These are phyloP conservation scores for Drosophila nigromelanica DNA, from an alignment of 1,140 invertebrate genomes.

Conservation along the genomic window DNA sequence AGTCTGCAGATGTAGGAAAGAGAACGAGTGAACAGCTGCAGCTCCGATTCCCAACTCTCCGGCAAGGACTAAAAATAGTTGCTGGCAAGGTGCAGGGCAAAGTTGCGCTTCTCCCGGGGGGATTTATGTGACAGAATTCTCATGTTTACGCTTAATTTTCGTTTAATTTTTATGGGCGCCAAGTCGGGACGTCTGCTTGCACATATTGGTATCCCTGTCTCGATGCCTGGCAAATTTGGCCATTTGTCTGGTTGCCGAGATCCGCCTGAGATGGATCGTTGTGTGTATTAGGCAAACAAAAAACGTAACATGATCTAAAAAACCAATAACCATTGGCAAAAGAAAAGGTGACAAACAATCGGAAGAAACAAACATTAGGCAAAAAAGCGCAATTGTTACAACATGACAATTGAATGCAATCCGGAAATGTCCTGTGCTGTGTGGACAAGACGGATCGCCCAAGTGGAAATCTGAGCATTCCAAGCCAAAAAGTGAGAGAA, in stretches of 20 bases:
- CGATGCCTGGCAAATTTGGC: constrained; percentile 40
- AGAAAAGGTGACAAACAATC: constrained; percentile 69
- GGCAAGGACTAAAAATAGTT: constrained; percentile 72
- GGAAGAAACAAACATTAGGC: constrained; percentile 53
- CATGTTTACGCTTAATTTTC: constrained; percentile 83
- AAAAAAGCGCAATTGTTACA: constrained; percentile 72
- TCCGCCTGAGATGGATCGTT: constrained; percentile 21
- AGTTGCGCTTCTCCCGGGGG: constrained; percentile 1
- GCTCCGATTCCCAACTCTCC: constrained; percentile 37
- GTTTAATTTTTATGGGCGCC: constrained; percentile 80
- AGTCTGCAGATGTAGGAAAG: constrained; percentile 45
- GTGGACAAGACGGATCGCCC: constrained; percentile 71
- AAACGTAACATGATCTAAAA: constrained; percentile 79
- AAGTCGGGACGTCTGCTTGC: constrained; percentile 48
- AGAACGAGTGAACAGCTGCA: constrained; percentile 45
- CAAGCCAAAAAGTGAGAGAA: constrained; percentile 6
- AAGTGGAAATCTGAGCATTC: constrained; percentile 38
- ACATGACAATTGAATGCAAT: constrained; percentile 74
- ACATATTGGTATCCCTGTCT: neutral
- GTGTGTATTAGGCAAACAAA: constrained; percentile 41
- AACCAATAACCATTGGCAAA: constrained; percentile 64
- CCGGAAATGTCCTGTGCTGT: constrained; percentile 76
- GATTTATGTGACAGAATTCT: constrained; percentile 81
- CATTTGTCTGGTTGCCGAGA: constrained; percentile 48
- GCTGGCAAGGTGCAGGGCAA: constrained; percentile 52